Conservation (phyloP, 1,140 invertebrate species). For the Drosophila carrolli region DNA sequence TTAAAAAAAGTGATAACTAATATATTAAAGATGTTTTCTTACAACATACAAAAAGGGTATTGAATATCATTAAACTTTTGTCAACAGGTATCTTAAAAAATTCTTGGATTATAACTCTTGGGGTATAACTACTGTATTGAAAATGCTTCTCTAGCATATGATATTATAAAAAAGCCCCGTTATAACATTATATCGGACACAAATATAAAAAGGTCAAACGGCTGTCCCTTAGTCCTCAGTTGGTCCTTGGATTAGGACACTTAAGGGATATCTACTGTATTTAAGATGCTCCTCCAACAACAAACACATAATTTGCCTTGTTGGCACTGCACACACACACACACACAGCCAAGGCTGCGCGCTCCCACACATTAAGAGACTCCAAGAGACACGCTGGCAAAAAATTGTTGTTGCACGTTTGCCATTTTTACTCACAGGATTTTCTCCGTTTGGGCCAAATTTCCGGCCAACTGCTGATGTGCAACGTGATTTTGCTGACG, state of each 20-base stretch:
- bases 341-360: slow-evolving; percentile 8
- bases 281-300: slow-evolving; percentile 35
- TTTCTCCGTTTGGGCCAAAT: slow-evolving; percentile 20
- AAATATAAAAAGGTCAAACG: background rate
- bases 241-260: background rate
- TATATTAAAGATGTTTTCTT: no score
- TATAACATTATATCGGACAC: no score
- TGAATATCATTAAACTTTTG: no score
- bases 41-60: no score
- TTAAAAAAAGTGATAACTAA: no score
- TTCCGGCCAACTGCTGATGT: slow-evolving; percentile 1
- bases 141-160: no score
- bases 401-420: slow-evolving; percentile 49
- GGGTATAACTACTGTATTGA: no score
- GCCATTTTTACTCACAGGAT: slow-evolving; percentile 51
- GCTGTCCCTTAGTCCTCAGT: no score
- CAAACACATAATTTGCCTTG: slow-evolving; percentile 48
- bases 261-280: slow-evolving; percentile 17
- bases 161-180: no score
- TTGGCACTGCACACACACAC: slow-evolving; percentile 31
- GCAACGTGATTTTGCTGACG: slow-evolving; percentile 56
- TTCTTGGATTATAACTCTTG: no score
- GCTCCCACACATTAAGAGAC: slow-evolving; percentile 14
- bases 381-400: slow-evolving; percentile 45
- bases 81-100: no score